These are phyloP conservation scores for Lasioglossum vierecki DNA, from an alignment of 2,888 invertebrate species.

Conservation along the genomic window DNA sequence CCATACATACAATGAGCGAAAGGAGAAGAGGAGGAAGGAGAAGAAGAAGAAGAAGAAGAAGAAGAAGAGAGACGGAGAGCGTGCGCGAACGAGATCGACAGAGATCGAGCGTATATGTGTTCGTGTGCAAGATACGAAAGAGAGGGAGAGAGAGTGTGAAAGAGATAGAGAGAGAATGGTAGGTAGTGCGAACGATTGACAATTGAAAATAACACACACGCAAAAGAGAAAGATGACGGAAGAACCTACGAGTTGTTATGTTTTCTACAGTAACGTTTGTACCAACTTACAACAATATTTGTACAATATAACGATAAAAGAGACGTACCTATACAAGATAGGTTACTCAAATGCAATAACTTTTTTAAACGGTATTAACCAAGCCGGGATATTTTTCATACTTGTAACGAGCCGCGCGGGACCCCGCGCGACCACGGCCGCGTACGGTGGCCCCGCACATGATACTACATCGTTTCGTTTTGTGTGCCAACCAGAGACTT, in stretches of 20 bases:
- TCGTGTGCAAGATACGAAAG: neutral
- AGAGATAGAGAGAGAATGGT: neutral
- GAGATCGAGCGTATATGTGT: conserved; percentile 6
- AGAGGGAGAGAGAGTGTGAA: neutral
- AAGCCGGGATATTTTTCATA: conserved; percentile 75
- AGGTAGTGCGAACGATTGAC: conserved; percentile 22
- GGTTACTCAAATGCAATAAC: conserved; percentile 83
- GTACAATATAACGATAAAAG: conserved; percentile 80
- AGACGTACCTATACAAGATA: conserved; percentile 80
- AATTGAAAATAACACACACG: conserved; percentile 53
- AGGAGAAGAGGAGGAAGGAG: conserved; percentile 29
- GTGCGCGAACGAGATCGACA: conserved; percentile 25
- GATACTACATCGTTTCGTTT: conserved; percentile 78
- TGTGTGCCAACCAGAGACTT: conserved; percentile 79
- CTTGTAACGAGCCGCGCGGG: conserved; percentile 67
- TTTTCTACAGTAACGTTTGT: conserved; percentile 84
- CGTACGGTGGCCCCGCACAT: conserved; percentile 47
- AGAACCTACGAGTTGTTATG: conserved; percentile 80
- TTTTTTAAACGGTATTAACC: conserved; percentile 81
- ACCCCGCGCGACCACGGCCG: conserved; percentile 16
- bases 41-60: conserved; percentile 18
- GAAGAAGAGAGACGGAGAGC: conserved; percentile 24
- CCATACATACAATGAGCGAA: conserved; percentile 69
- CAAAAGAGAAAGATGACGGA: conserved; percentile 63
- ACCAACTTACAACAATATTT: conserved; percentile 83